These are phyloP conservation scores for Synergus japonicus DNA, from an alignment of 2,888 invertebrate species.

Conservation along the genomic window DNA sequence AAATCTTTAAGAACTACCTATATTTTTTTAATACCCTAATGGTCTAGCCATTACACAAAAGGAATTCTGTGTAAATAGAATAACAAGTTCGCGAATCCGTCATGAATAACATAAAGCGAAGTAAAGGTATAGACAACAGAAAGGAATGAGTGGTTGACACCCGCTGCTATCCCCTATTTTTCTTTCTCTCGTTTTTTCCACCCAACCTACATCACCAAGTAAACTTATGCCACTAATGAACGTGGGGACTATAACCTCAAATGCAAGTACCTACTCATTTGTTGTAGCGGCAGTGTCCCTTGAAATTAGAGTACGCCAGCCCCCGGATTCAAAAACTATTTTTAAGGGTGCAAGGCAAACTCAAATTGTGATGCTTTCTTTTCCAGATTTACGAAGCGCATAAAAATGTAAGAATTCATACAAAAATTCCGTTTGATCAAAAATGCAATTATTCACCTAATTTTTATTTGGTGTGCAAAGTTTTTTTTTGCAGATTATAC, in stretches of 20 bases:
- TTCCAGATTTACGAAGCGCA: background rate
- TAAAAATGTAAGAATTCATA: background rate
- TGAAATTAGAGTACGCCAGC: constrained; percentile 30
- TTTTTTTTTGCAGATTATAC: background rate
- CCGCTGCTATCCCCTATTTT: constrained; percentile 30
- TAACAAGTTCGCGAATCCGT: background rate
- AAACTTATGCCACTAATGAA: constrained; percentile 73
- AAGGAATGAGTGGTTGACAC: constrained; percentile 27
- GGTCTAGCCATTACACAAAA: background rate
- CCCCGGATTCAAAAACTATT: constrained; percentile 31
- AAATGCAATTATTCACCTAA: background rate
- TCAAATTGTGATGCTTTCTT: background rate
- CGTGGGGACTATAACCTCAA: constrained; percentile 69
- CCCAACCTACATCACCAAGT: constrained; percentile 59
- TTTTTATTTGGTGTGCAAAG: background rate
- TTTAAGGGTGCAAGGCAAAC: constrained; percentile 30
- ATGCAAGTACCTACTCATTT: constrained; percentile 66
- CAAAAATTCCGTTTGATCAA: background rate
- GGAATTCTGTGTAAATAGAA: background rate
- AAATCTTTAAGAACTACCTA: background rate
- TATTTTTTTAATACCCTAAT: background rate
- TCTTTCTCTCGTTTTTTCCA: constrained; percentile 39
- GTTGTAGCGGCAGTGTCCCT: constrained; percentile 48
- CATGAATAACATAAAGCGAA: background rate
- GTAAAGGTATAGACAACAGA: background rate